Evolutionary conservation across 2,113 vertebrate genomes (phyloP).

Genomic region (Blennius ocellaris): DNA sequence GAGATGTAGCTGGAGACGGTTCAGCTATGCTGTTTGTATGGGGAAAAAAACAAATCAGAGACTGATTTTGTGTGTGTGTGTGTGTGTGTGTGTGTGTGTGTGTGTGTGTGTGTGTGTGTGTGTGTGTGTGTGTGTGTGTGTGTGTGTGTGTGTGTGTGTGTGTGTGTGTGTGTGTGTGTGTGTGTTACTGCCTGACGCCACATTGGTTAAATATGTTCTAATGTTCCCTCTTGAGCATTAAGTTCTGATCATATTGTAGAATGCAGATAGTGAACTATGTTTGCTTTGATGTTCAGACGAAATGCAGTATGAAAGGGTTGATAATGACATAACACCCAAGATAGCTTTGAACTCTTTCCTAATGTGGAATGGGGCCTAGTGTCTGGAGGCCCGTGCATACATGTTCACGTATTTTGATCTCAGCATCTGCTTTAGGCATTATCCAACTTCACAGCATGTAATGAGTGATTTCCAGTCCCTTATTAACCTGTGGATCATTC

Average conservation of each 20-base stretch:
- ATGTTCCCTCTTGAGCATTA: slow-evolving; percentile 47
- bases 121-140: too few relatives aligned
- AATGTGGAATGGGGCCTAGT: slow-evolving; percentile 55
- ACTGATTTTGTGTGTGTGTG: too few relatives aligned
- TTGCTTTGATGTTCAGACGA: slow-evolving; percentile 71
- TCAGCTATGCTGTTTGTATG: slow-evolving; percentile 4
- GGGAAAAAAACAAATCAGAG: slow-evolving; percentile 20
- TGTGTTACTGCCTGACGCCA: neutral
- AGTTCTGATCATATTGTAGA: slow-evolving; percentile 50
- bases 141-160: too few relatives aligned
- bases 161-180: too few relatives aligned
- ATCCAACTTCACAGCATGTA: slow-evolving; percentile 64
- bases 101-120: too few relatives aligned
- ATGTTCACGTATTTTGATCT: slow-evolving; percentile 74
- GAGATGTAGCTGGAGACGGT: neutral
- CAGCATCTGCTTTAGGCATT: slow-evolving; percentile 64
- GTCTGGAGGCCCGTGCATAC: slow-evolving; percentile 62
- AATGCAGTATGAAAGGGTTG: slow-evolving; percentile 62
- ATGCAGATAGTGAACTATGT: slow-evolving; percentile 48
- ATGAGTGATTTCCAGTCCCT: slow-evolving; percentile 66
- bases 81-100: too few relatives aligned
- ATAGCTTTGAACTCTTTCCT: slow-evolving; percentile 71
- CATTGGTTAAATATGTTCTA: slow-evolving; percentile 19
- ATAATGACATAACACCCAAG: slow-evolving; percentile 67
- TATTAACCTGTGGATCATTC: slow-evolving; percentile 70